phyloP scores from a whole-genome alignment of 2,888 invertebrate species.

The Temnothorax ravouxi region DNA sequence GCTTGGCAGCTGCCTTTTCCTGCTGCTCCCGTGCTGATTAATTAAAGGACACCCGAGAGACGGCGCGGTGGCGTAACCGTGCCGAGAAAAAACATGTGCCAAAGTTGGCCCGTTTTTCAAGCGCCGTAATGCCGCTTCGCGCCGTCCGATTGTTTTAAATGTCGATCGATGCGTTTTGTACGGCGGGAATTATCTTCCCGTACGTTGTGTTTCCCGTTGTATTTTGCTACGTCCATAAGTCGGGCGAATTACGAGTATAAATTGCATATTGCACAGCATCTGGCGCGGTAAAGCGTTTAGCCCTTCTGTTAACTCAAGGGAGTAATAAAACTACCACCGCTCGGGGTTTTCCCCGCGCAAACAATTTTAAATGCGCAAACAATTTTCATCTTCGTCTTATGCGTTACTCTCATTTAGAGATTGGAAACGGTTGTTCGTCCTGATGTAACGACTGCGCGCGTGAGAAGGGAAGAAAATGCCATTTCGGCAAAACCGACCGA shows the following conservation, averaged over 20 bases:
- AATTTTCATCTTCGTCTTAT: conserved; percentile 3
- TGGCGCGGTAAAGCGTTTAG: conserved; percentile 9
- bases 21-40: conserved; percentile 76
- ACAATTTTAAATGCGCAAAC: conserved; percentile 16
- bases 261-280: conserved; percentile 23
- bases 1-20: conserved; percentile 58
- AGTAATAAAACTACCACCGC: conserved; percentile 22
- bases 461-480: conserved; percentile 55
- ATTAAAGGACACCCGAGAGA: conserved; percentile 75
- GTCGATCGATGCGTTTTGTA: conserved; percentile 50
- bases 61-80: conserved; percentile 57
- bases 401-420: conserved; percentile 17
- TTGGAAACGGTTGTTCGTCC: conserved; percentile 28
- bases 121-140: conserved; percentile 8
- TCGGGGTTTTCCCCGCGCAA: background rate
- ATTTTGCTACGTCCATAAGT: conserved; percentile 29
- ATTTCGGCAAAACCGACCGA: conserved; percentile 62
- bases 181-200: conserved; percentile 10
- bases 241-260: conserved; percentile 25
- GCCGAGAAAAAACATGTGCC: conserved; percentile 71
- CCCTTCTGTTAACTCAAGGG: conserved; percentile 3
- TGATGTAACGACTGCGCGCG: conserved; percentile 15
- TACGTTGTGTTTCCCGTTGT: background rate
- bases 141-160: conserved; percentile 58
- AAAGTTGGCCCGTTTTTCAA: conserved; percentile 73